Evolutionary conservation across 2,113 vertebrate species (phyloP).

Genomic region (Vulpes ferrilata): DNA sequence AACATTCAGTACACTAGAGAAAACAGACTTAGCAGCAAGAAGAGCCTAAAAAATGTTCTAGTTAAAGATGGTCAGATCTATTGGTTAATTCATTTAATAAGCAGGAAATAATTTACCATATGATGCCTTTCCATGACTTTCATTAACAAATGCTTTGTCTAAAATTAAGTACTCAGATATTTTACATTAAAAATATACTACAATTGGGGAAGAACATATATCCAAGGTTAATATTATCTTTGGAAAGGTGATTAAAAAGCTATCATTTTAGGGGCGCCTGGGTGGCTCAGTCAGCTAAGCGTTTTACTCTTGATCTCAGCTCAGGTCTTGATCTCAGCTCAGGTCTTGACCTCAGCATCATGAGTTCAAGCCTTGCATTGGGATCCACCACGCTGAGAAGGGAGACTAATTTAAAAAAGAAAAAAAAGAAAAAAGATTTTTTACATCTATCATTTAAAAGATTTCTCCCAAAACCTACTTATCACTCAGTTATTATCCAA

Average conservation of each 20-base stretch:
- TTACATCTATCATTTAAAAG: background rate
- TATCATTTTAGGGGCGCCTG: background rate
- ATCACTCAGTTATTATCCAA: conserved; percentile 46
- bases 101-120: conserved; percentile 13
- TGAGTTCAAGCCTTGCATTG: background rate
- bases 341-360: background rate
- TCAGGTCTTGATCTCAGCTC: background rate
- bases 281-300: background rate
- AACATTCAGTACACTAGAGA: background rate
- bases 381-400: background rate
- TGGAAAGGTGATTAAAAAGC: conserved; percentile 38
- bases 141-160: background rate
- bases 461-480: background rate
- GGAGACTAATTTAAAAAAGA: background rate
- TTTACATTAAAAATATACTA: conserved; percentile 38
- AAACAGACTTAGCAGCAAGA: background rate
- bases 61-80: background rate
- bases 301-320: background rate
- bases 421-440: background rate
- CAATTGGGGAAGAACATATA: background rate
- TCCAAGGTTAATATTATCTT: conserved; percentile 1
- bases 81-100: background rate
- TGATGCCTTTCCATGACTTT: background rate
- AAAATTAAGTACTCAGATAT: conserved; percentile 37
- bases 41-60: background rate